phyloP scores from a whole-genome alignment of 2,797 vertebrate genomes.

The Limosa lapponica region DNA sequence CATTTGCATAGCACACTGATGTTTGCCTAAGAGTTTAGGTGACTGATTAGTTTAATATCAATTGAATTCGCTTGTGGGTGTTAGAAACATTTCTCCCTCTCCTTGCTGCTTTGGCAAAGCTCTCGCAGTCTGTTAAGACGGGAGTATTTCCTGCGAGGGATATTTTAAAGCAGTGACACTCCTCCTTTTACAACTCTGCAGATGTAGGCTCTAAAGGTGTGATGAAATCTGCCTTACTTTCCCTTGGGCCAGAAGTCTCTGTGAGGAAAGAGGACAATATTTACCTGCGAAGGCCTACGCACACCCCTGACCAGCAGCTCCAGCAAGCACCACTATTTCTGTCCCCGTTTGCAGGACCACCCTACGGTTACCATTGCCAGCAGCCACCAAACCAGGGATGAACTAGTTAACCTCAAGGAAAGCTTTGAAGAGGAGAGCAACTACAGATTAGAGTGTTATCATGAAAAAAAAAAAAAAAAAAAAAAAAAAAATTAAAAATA shows the following conservation, averaged over 20 bases:
- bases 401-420: background rate
- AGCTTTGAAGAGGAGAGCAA: background rate
- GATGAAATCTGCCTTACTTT: background rate
- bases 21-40: conserved; percentile 8
- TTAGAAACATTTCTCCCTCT: conserved; percentile 23
- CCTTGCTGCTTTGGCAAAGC: background rate
- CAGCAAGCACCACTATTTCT: background rate
- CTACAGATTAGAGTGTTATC: background rate
- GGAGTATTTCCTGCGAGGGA: background rate
- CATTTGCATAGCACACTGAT: background rate
- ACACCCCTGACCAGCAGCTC: background rate
- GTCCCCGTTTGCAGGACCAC: background rate
- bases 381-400: background rate
- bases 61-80: conserved; percentile 19
- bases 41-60: conserved; percentile 63
- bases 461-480: background rate
- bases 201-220: background rate
- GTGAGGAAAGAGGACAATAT: background rate
- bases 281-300: accelerated
- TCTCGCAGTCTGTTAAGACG: background rate
- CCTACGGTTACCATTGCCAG: background rate
- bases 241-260: background rate
- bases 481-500: background rate
- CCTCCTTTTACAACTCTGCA: background rate
- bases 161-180: conserved; percentile 5